These are phyloP conservation scores for Triplophysa yarkandensis DNA, from an alignment of 2,797 vertebrate genomes.

Conservation along the genomic window DNA sequence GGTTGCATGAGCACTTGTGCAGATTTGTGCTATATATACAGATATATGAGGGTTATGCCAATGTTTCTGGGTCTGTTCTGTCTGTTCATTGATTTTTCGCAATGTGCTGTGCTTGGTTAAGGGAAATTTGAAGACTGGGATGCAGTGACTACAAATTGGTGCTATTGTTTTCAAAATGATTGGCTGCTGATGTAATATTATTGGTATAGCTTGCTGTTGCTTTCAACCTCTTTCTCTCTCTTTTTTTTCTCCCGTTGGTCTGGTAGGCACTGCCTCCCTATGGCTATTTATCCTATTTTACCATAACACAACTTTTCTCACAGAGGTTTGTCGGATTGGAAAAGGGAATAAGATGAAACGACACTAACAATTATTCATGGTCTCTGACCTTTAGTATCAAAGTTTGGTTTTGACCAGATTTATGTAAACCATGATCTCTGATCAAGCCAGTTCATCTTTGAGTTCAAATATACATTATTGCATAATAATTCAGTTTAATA, in stretches of 20 bases:
- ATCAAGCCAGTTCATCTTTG: background rate
- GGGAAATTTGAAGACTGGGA: background rate
- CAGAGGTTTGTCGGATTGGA: background rate
- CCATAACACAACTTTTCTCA: background rate
- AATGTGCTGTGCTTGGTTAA: background rate
- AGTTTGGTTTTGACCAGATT: background rate
- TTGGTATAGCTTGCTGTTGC: background rate
- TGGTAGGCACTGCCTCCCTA: background rate
- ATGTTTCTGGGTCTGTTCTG: background rate
- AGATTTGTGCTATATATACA: too few relatives aligned
- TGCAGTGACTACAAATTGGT: conserved; percentile 26
- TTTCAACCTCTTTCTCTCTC: background rate
- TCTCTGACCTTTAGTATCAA: background rate
- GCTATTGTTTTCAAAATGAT: conserved; percentile 7
- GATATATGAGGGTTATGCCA: background rate
- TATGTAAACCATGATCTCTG: conserved; percentile 1
- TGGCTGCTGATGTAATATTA: background rate
- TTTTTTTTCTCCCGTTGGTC: background rate
- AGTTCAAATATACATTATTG: background rate
- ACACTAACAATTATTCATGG: background rate
- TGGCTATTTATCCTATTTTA: background rate
- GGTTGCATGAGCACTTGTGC: background rate
- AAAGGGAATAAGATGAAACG: background rate
- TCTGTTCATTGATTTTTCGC: background rate
- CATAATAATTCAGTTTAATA: background rate